Evolutionary conservation across 2,113 vertebrate species (phyloP).

Genomic region (Passer domesticus): DNA sequence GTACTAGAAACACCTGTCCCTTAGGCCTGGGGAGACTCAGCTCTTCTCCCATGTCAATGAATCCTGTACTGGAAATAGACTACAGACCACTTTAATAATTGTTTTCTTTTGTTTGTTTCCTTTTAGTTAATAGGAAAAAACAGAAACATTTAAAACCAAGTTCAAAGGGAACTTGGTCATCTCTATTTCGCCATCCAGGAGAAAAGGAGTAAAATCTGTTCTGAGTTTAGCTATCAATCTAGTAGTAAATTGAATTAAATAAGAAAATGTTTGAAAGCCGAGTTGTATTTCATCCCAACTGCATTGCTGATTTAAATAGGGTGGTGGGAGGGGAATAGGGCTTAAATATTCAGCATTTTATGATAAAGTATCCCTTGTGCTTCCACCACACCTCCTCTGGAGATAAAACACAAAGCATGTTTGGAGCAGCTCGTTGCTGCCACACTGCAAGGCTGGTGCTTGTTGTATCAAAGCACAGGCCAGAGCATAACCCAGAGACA

Average conservation of each 20-base stretch:
- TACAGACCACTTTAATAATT: not conserved
- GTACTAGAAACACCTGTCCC: not conserved
- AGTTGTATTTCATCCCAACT: slow-evolving; percentile 58
- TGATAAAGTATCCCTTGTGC: slow-evolving; percentile 33
- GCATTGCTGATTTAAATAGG: slow-evolving; percentile 42
- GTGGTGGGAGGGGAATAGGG: not conserved
- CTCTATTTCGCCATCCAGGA: not conserved
- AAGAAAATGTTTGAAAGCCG: slow-evolving; percentile 64
- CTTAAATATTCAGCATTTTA: slow-evolving; percentile 56
- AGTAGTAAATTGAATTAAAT: slow-evolving; percentile 68
- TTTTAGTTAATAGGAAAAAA: slow-evolving; percentile 13
- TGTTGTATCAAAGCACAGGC: not conserved
- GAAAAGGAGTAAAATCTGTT: slow-evolving; percentile 58
- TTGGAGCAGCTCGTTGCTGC: not conserved
- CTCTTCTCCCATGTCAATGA: not conserved
- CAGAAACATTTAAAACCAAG: slow-evolving; percentile 28
- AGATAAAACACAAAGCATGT: slow-evolving; percentile 14
- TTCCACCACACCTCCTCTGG: slow-evolving; percentile 20
- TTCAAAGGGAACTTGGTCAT: slow-evolving; percentile 56
- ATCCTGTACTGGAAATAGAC: not conserved
- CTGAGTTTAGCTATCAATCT: slow-evolving; percentile 63
- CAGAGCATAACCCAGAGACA: not conserved
- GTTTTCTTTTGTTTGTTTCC: slow-evolving; percentile 42
- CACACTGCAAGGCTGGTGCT: not conserved
- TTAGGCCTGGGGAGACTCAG: not conserved